Conservation (phyloP, 2,113 vertebrate genomes). For the Ovibos moschatus region DNA sequence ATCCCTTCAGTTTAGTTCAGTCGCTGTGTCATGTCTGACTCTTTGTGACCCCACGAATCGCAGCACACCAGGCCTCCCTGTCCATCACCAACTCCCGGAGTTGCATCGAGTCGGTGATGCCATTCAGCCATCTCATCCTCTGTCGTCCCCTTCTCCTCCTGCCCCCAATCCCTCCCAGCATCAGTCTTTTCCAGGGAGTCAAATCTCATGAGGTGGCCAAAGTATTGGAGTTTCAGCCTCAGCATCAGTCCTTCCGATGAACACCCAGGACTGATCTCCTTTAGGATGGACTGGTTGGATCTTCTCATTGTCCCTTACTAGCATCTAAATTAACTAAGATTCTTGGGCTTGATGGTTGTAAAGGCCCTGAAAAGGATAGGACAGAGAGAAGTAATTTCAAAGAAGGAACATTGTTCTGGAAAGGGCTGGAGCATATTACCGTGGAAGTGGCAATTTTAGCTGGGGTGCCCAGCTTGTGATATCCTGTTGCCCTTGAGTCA, state of each 20-base stretch:
- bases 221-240: not conserved
- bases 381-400: not conserved
- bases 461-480: not conserved
- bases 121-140: too few relatives aligned
- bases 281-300: too few relatives aligned
- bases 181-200: too few relatives aligned
- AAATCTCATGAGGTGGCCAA: too few relatives aligned
- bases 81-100: not conserved
- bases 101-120: not conserved
- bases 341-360: not conserved
- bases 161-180: too few relatives aligned
- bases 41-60: not conserved
- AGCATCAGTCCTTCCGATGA: too few relatives aligned
- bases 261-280: too few relatives aligned
- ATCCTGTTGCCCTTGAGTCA: not conserved
- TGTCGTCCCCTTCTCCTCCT: too few relatives aligned
- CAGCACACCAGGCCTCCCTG: not conserved
- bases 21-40: fast-evolving
- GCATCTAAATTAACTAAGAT: not conserved
- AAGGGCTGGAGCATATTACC: not conserved
- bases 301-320: not conserved
- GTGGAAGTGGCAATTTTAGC: not conserved
- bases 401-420: not conserved
- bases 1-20: not conserved
- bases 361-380: not conserved